Evolutionary conservation across 1,140 invertebrate species (phyloP).

Genomic region (Bombus ignitus): DNA sequence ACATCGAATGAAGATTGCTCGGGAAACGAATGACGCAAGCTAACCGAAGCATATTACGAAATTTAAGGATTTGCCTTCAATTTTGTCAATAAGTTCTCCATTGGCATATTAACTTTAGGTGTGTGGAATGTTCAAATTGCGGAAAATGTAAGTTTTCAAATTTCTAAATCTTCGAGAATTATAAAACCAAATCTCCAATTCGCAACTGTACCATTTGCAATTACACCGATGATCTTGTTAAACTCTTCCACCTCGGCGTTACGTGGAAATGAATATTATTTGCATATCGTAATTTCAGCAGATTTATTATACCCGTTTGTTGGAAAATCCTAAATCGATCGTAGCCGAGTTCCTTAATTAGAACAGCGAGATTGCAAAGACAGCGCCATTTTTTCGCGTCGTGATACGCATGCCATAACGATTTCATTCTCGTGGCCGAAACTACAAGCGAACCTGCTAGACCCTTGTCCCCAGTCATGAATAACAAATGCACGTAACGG

Average conservation of each 20-base stretch:
- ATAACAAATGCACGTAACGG: constrained; percentile 64
- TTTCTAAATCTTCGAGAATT: neutral
- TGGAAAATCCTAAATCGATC: neutral
- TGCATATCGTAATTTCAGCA: neutral
- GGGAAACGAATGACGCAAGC: neutral
- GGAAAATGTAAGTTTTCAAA: neutral
- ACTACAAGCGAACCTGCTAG: constrained; percentile 22
- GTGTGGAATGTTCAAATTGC: neutral
- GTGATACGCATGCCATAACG: constrained; percentile 47
- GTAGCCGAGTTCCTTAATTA: constrained; percentile 38
- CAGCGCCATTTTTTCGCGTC: neutral
- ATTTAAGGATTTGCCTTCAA: neutral
- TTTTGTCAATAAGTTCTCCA: neutral
- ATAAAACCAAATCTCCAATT: neutral
- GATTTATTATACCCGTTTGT: neutral
- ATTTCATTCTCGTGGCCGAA: constrained; percentile 55
- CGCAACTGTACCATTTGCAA: neutral
- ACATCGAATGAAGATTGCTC: constrained; percentile 15
- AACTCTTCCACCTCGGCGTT: neutral
- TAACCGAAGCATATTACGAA: neutral
- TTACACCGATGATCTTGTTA: neutral
- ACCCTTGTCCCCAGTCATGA: constrained; percentile 56
- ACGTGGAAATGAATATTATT: neutral
- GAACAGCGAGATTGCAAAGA: constrained; percentile 30
- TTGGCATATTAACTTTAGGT: neutral